Percentiles rank a stretch among this genome's conserved stretches.
phyloP scores from a whole-genome alignment of 2,797 vertebrate genomes.

The Xyrichtys novacula region DNA sequence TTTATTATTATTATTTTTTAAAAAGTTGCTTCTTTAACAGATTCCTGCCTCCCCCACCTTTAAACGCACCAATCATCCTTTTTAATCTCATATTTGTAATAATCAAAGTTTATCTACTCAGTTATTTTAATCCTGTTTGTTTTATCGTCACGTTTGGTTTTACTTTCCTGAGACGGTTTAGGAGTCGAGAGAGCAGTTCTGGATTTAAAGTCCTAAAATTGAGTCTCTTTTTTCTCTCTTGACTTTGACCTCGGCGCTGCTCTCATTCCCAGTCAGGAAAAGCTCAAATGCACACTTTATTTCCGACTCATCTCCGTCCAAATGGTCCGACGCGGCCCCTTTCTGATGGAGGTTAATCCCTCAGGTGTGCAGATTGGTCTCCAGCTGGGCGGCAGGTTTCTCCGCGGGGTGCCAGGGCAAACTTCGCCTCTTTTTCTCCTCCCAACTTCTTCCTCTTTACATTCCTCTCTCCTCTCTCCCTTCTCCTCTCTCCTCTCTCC shows the following conservation, averaged over 20 bases:
- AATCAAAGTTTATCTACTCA: no score
- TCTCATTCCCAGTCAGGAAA: slow-evolving; percentile 18
- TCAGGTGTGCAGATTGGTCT: slow-evolving; percentile 45
- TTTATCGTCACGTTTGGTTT: no score
- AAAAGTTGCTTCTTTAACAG: no score
- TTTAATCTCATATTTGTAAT: no score
- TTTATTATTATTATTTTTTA: no score
- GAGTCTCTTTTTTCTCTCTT: neutral
- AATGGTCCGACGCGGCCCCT: slow-evolving; percentile 23
- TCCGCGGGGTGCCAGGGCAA: slow-evolving; percentile 5
- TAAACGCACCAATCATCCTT: no score
- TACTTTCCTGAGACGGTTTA: no score
- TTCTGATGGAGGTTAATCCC: slow-evolving; percentile 63
- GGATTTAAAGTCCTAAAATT: no score
- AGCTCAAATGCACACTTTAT: slow-evolving; percentile 26
- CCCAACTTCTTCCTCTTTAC: slow-evolving; percentile 15
- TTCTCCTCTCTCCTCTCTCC: neutral
- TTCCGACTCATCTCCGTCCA: slow-evolving; percentile 23
- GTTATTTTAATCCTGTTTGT: no score
- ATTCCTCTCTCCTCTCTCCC: neutral
- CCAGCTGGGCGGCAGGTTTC: slow-evolving; percentile 51
- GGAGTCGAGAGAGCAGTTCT: no score
- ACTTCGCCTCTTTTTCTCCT: slow-evolving; percentile 25
- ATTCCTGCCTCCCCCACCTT: no score
- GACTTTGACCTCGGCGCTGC: slow-evolving; percentile 14